Evolutionary conservation across 2,888 invertebrate species (phyloP), one percentile per base, ranked within the genome.

Genomic region (Seira ritae): DNA sequence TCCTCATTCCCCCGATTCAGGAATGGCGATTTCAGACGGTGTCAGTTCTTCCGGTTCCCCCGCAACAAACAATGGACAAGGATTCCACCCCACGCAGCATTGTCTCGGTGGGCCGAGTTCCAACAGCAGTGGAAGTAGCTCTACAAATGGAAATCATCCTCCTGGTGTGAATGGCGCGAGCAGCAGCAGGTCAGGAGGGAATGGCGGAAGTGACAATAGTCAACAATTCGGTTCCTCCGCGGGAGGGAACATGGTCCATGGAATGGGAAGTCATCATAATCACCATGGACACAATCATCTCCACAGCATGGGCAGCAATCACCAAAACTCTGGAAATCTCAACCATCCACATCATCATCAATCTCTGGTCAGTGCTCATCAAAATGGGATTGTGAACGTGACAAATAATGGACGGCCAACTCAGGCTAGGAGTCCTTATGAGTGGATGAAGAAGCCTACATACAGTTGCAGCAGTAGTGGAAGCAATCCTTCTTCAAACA

Each of bases 391-490:
- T 46, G 62, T 72, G 1, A 79, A 73, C 24, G 82, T 77, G 60
- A 76, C 78, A 42, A 78, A 71, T 55, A 80, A 70, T 20, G 81
- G 82, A 31, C 92, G 94, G 89, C 94, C 96, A 66, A 93, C 94
- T 55, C 95, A 95, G 31, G 94, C 94, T 20, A 93, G 96, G 65
- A 95, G 95, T 87, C 96, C 96, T 0, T 97, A 94, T 91, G 96
- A 96, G 89, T 97, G 97, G 97, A 97, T 97, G 94, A 97, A 96
- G 91, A 96, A 96, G 91, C 95, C 95, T 3, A 94, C 95, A 73
- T 96, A 96, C 91, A 85, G 84, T 55, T 74, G 85, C 67, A 86
- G 86, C 50, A 78, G 82, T 60, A 83, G 74, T 73, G 82, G 85
- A 24, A 71, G 80, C 60, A 78, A 78, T 65, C 77, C 78, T 20